Evolutionary conservation across 2,888 invertebrate species (phyloP), one percentile per base, ranked within the genome.

Genomic region (Monochamus alternatus): DNA sequence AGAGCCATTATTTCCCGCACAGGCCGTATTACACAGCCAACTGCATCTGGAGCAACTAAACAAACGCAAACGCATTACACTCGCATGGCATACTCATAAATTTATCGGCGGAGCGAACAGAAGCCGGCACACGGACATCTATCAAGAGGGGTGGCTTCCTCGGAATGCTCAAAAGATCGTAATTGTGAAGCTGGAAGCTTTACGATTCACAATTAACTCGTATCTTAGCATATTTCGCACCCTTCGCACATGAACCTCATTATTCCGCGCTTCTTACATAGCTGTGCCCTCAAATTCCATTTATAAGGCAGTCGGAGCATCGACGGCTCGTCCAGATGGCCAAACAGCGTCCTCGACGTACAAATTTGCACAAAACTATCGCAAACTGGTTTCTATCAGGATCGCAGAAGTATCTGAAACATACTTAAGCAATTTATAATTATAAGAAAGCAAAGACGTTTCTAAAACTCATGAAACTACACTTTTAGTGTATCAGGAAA

Each of bases 141-240:
- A 68, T 60, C 71, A 63, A 38, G 62, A 51, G 63, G 62, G 71
- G 63, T 78, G 82, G 83, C 83, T 85, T 82, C 81, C 83, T 81
- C 82, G 83, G 85, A 85, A 85, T 83, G 82, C 83, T 85, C 84
- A 85, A 86, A 86, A 87, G 86, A 84, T 83, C 83, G 85, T 86
- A 86, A 86, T 86, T 86, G 85, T 85, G 84, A 84, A 83, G 84
- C 86, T 81, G 78, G 83, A 81, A 84, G 85, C 83, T 82, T 81
- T 80, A 80, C 83, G 83, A 85, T 83, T 84, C 85, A 82, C 84
- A 86, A 86, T 84, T 84, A 85, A 84, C 82, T 85, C 83, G 84
- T 83, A 83, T 85, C 83, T 84, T 81, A 81, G 80, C 83, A 78
- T 82, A 81, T 83, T 83, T 83, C 82, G 80, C 82, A 80, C 81